These are phyloP conservation scores for Campopleginae sp. DNA, from an alignment of 2,888 invertebrate genomes.

Conservation along the genomic window DNA sequence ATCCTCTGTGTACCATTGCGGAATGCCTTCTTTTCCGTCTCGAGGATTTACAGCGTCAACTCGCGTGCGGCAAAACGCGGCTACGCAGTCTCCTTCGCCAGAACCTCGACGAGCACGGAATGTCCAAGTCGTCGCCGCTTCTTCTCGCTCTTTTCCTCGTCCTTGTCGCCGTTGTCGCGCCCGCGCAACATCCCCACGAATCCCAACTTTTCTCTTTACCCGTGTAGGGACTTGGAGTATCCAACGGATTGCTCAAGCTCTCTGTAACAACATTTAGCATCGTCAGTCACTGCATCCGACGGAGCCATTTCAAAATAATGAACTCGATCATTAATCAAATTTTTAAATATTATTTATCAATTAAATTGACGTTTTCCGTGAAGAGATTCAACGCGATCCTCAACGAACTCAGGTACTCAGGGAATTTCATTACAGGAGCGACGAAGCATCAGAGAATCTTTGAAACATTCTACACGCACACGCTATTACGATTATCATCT, in stretches of 20 bases:
- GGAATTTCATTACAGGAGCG: conserved; percentile 34
- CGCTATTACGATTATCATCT: conserved; percentile 15
- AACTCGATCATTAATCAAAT: not conserved
- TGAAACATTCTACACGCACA: conserved; percentile 37
- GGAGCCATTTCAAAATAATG: not conserved
- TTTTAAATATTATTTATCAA: too few relatives aligned
- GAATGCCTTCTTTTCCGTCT: conserved; percentile 74
- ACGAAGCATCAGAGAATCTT: conserved; percentile 37
- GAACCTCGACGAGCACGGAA: conserved; percentile 67
- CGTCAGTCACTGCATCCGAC: not conserved
- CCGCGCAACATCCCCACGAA: conserved; percentile 45
- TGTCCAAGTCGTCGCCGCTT: conserved; percentile 65
- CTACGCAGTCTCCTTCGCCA: conserved; percentile 18
- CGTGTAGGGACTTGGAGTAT: conserved; percentile 32
- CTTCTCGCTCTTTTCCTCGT: conserved; percentile 25
- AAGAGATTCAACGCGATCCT: too few relatives aligned
- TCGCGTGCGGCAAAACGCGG: conserved; percentile 68
- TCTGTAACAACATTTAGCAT: not conserved
- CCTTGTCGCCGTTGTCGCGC: conserved; percentile 50
- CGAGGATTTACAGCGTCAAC: conserved; percentile 77
- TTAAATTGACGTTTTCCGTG: too few relatives aligned
- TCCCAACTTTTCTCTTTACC: conserved; percentile 19
- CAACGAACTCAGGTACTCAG: conserved; percentile 33
- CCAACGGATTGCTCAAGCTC: conserved; percentile 38
- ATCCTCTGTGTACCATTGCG: conserved; percentile 59